phyloP scores from a whole-genome alignment of 2,797 vertebrate species.

The Chelonia mydas region DNA sequence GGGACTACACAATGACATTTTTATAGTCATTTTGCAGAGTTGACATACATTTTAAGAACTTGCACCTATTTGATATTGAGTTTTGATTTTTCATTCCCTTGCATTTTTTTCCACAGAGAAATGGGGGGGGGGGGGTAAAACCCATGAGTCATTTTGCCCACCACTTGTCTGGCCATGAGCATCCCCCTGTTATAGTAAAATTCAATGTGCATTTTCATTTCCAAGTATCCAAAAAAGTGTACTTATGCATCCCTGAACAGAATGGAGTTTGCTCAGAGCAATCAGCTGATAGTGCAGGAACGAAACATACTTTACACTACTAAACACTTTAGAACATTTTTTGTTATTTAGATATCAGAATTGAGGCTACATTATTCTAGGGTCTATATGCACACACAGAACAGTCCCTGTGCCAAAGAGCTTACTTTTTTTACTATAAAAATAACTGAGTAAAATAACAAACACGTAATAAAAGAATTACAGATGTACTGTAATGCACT shows the following conservation, averaged over 20 bases:
- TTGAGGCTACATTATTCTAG: no score
- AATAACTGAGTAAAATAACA: no score
- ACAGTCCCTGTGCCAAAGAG: no score
- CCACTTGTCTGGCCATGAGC: background rate
- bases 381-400: no score
- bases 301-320: no score
- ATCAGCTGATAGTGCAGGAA: background rate
- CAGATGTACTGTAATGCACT: no score
- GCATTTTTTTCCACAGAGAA: background rate
- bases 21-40: slow-evolving; percentile 41
- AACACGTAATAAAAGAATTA: no score
- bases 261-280: background rate
- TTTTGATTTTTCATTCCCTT: slow-evolving; percentile 25
- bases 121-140: background rate
- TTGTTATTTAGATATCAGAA: no score
- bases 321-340: no score
- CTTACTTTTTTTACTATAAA: no score
- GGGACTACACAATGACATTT: background rate
- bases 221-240: background rate
- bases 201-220: background rate
- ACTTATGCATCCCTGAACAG: background rate
- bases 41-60: background rate
- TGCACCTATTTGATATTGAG: background rate
- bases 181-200: rapidly evolving
- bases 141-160: background rate